Evolutionary conservation across 1,140 invertebrate genomes (phyloP), one percentile per base, ranked within the genome.

Genomic region (Sarcophaga bullata): DNA sequence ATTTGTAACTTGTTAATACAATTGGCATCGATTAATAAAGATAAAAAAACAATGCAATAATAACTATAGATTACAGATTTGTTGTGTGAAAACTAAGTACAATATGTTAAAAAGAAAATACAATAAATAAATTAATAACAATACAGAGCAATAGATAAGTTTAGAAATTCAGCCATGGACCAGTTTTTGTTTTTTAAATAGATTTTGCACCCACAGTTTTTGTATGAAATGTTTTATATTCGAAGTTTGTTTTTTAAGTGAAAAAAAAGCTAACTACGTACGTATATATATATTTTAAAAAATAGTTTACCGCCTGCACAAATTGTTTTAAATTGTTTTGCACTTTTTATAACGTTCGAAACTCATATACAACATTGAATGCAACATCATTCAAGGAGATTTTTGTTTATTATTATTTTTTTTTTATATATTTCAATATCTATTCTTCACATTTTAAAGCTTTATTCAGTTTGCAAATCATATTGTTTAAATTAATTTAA

Each of bases 121-220:
- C n/a, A 72, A 72, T 8, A 72, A 72, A 6, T n/a, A 72, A 19
- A 72, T 37, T 37, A 37, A 37, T 37, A 37, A 37, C 25, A 37
- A 37, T 37, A 37, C 25, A 2, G 25, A 37, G 19, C 13, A 19
- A 7, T 25, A 17, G 62, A 15, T 58, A n/a, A 8, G 6, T 68
- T 68, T 68, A 68, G 25, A 37, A 37, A 37, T 37, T 68, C 19
- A 68, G 62, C 62, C 62, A n/a, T 68, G 62, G 19, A 68, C 62
- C 62, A 68, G 62, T 25, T 68, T 68, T n/a, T n/a, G n/a, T n/a
- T 37, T 37, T 37, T 37, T 25, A 25, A 68, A 68, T 19, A 68
- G 17, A 68, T 68, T 68, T 68, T 68, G 62, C 62, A 68, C 62
- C 62, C 62, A 68, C 62, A 68, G 54, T 68, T 19, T 68, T 37